Evolutionary conservation across 2,888 invertebrate genomes (phyloP), one percentile per base, ranked within the genome.

Genomic region (Amphipyra berbera): DNA sequence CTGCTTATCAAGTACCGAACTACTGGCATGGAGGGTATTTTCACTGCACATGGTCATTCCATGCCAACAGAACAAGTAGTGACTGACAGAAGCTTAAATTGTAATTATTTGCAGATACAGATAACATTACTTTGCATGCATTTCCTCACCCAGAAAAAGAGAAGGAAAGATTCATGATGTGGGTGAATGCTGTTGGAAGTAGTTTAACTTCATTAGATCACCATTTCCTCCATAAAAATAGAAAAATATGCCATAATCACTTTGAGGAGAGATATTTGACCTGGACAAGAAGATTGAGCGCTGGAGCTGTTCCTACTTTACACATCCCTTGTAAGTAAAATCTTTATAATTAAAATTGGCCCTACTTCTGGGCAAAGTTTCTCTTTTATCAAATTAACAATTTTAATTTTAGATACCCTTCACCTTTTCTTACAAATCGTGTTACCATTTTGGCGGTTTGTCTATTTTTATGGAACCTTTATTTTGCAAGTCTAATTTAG

Each of bases 241-340:
- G 42, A 21, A 42, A 21, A 42, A 42, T 42, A 2, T 42, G 15
- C 15, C 15, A 42, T 10, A 9, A 42, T 42, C 42, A 42, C 6
- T 42, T 42, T 42, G 42, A 42, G 15, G 42, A 9, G 10, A 42
- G 15, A 42, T 42, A 42, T 42, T 42, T 42, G 42, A 42, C 42
- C 15, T 42, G 15, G 42, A 38, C 38, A 1, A 38, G 1, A 12
- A 38, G 38, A 38, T 38, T 38, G 38, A 38, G 38, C 38, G 10
- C 38, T 38, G 38, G 12, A 9, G 38, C 38, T 38, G 12, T 38
- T 10, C 38, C 38, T 38, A 38, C 10, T 38, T 38, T 38, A 38
- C 38, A 9, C 12, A 38, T 38, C 9, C 38, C 38, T 9, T 6
- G 38, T 38, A 38, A 38, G 10, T 38, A 1, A 38, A 4, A n/a